Evolutionary conservation across 2,888 invertebrate species (phyloP), one percentile per base, ranked within the genome.

Genomic region (Caenorhabditis auriculariae): DNA sequence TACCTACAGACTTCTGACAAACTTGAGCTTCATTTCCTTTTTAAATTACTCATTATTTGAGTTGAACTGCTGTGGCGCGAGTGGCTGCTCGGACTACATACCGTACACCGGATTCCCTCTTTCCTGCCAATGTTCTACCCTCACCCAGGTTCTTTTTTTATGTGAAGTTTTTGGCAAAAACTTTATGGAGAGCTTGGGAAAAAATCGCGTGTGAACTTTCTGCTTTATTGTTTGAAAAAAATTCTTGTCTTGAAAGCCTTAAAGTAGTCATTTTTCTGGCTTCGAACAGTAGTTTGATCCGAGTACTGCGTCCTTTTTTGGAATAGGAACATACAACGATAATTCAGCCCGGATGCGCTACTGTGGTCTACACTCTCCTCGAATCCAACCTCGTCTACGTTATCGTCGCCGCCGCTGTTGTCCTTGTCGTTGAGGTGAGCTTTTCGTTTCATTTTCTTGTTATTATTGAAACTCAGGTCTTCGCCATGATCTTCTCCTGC

Each of bases 11-110:
- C n/a, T n/a, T n/a, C n/a, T n/a, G n/a, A n/a, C n/a, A n/a, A n/a
- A n/a, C n/a, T n/a, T n/a, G n/a, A n/a, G n/a, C n/a, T n/a, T n/a
- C n/a, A n/a, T n/a, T n/a, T n/a, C n/a, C n/a, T n/a, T n/a, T n/a
- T n/a, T n/a, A n/a, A n/a, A n/a, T 26, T 23, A 23, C 4, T 6
- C 42, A 42, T 15, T 4, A 42, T 63, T 72, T 41, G 55, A 74
- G 74, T 57, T 72, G 27, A 43, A 60, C 24, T 74, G 74, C 60
- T 74, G 74, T 51, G 74, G 72, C 32, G 68, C 69, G 23, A 52
- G 53, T 2, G 70, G 69, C 12, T 74, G 74, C 52, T 45, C 39
- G 19, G 74, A 74, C 50, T 73, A 62, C 28, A 19, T 49, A 2
- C n/a, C 5, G 3, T 62, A 52, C 32, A 60, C 57, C 26, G 38